These are phyloP conservation scores for Eurytoma adleriae DNA, from an alignment of 2,888 invertebrate genomes.

Conservation along the genomic window DNA sequence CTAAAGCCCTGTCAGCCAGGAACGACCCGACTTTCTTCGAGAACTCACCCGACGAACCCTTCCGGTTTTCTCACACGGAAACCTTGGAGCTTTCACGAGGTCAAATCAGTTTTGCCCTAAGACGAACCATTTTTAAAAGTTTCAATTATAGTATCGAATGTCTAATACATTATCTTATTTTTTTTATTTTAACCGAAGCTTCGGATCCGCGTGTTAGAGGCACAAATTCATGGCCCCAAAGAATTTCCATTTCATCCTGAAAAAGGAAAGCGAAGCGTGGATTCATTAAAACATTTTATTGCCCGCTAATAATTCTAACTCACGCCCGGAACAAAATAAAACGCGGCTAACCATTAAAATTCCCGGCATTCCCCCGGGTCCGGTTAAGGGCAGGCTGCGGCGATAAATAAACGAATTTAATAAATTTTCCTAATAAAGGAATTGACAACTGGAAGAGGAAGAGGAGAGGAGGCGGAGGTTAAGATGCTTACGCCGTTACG, in stretches of 20 bases:
- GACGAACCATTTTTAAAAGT: too few species aligned
- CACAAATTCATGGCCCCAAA: too few species aligned
- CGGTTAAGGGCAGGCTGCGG: conserved; percentile 4
- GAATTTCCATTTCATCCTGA: too few species aligned
- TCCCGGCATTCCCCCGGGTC: background rate
- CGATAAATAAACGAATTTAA: conserved; percentile 33
- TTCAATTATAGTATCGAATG: background rate
- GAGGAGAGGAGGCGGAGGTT: conserved; percentile 11
- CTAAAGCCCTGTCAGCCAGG: conserved; percentile 30
- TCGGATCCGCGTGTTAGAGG: too few species aligned
- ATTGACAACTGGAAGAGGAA: conserved; percentile 14
- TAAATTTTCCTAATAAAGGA: conserved; percentile 39
- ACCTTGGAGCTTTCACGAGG: background rate
- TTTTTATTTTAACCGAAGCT: too few species aligned
- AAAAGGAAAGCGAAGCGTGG: too few species aligned
- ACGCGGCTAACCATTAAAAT: conserved; percentile 15
- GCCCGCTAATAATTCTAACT: conserved; percentile 12
- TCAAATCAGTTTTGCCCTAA: too few species aligned
- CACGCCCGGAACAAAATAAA: background rate
- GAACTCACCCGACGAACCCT: conserved; percentile 5
- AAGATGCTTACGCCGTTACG: conserved; percentile 15
- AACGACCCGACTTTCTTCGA: conserved; percentile 21
- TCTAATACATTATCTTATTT: background rate
- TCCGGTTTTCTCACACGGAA: conserved; percentile 16
- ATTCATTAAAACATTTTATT: too few species aligned